Base-by-base conservation (phyloP, 2,797 vertebrate species). In the Buceros bicornis region DNA sequence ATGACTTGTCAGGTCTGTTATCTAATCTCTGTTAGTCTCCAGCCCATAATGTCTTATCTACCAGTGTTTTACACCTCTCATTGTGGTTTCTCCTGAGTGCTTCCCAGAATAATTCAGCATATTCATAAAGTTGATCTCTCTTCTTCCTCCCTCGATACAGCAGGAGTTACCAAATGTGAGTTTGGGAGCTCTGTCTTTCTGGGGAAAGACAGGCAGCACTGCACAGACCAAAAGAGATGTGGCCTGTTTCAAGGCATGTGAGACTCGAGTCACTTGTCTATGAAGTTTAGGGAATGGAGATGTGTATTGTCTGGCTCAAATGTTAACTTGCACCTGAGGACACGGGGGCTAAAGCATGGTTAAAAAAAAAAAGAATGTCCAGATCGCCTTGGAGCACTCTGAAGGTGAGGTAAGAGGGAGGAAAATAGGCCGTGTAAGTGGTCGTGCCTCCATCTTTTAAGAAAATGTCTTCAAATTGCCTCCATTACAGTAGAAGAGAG, bases 31-130 rank as follows among this genome's bases (percentile, higher is more conserved):
- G 21, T 73, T 56, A 65, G 37, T 76, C 29, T 86, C n/a, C 43
- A 58, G 57, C 37, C n/a, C 8, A 25, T 5, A 47, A 35, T 57
- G 14, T 57, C 61, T 90, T 74, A 42, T 45, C 65, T 60, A 20
- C 18, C 70, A 53, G 70, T 90, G 70, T 45, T 90, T 90, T 89
- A 61, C 70, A 53, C 29, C 57, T 77, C 48, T 82, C 9, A 3
- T 64, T 90, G 70, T 12, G 2, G 13, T 67, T 43, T 88, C 92
- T 16, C 83, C 65, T 54, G 33, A 79, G 24, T n/a, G 25, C 54
- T 94, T 91, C 66, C 80, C 67, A 60, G 85, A 81, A 89, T 71
- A 82, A 77, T 69, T 80, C 81, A 81, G 40, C 28, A 40, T 88
- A 54, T 69, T 67, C 40, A 47, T 76, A 73, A 78, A 86, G 51